Percentiles rank a stretch among this genome's conserved stretches.
phyloP scores from a whole-genome alignment of 2,113 vertebrate genomes.

The Piliocolobus tephrosceles region DNA sequence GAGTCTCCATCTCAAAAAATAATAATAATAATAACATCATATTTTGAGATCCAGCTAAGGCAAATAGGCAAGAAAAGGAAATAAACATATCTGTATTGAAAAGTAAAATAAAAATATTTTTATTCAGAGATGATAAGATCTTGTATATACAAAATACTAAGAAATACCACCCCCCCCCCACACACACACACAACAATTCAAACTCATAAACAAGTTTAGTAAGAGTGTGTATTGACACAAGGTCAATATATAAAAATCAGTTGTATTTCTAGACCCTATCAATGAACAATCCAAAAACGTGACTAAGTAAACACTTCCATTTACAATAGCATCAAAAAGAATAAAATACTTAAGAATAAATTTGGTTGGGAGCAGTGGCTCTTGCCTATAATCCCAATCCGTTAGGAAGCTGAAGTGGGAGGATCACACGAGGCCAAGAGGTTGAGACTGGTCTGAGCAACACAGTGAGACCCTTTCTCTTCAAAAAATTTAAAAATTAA shows the following conservation, averaged over 20 bases:
- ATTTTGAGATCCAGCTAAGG: background rate
- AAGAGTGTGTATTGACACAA: background rate
- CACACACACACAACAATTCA: background rate
- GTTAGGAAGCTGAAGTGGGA: too few relatives aligned
- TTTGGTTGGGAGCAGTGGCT: background rate
- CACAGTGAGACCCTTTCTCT: too few relatives aligned
- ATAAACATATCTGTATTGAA: background rate
- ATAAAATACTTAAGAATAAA: background rate
- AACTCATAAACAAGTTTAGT: background rate
- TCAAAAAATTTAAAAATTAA: too few relatives aligned
- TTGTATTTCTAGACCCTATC: background rate
- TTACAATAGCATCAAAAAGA: background rate
- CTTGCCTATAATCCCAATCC: too few relatives aligned
- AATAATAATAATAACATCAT: too few relatives aligned
- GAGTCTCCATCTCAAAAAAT: too few relatives aligned
- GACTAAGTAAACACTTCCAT: background rate
- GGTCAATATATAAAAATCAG: background rate
- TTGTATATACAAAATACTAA: background rate
- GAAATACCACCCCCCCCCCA: background rate
- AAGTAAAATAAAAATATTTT: background rate
- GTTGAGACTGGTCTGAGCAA: too few relatives aligned
- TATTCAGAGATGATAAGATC: background rate
- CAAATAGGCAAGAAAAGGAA: background rate
- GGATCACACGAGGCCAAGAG: too few relatives aligned
- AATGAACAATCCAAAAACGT: background rate